Base-by-base conservation (phyloP, 2,888 invertebrate genomes). In the Coronaproctus castanopsis region DNA sequence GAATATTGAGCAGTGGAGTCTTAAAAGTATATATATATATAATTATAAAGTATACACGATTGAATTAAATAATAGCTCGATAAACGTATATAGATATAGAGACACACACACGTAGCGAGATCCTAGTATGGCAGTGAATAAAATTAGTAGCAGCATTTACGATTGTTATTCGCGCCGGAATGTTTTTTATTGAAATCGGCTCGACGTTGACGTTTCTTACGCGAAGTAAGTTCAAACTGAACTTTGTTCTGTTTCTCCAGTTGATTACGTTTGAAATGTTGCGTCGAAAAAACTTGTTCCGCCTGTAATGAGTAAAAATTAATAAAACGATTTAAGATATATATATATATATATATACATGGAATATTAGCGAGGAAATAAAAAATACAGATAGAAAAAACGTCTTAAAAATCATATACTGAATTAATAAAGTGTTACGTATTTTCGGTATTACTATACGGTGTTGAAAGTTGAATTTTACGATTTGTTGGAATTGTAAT, bases 121-220 rank as follows among this genome's bases (percentile, higher is more conserved):
- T 59, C 59, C 36, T 51, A 52, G 22, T 24, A 59, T 59, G 59
- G 59, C 59, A 59, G 59, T 59, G 59, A 59, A 51, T 51, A 55
- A 52, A n/a, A 19, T 55, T 52, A 59, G 52, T 67, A 66, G 63
- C 65, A 78, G 74, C 77, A 77, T 73, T 78, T 79, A 70, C 80
- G 78, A 68, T 79, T 79, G 70, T 79, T 79, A 71, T 78, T 80
- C 66, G 75, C 78, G 64, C 78, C 75, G 66, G 78, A 78, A 67
- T 75, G 72, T 66, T 75, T 69, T 65, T 73, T 73, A 68, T 75
- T 75, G 66, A 75, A 73, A 66, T 78, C 78, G 62, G 76, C 73
- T 64, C 78, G 77, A 55, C 78, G 75, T 61, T 74, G 75, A 56
- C 75, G 74, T 63, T 75, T 74, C 67, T 76, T 77, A 55, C 70